These are phyloP conservation scores for Pluvialis apricaria DNA, from an alignment of 2,113 vertebrate genomes.

Conservation along the genomic window DNA sequence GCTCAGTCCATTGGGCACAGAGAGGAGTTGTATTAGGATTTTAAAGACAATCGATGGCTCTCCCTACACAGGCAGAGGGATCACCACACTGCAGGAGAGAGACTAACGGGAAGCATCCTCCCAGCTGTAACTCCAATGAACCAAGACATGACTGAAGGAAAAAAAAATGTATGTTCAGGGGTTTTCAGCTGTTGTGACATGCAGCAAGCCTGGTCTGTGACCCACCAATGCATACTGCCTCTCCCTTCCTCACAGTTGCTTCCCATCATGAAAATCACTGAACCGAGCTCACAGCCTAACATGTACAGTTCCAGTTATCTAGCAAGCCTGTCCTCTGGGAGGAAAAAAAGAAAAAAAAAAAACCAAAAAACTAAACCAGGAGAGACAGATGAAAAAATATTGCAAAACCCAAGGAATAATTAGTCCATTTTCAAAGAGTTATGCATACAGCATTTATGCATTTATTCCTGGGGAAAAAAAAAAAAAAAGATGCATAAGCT, in stretches of 20 bases:
- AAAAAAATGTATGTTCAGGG: not conserved
- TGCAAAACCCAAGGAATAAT: not conserved
- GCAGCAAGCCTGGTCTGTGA: not conserved
- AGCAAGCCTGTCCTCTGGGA: not conserved
- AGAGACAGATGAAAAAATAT: not conserved
- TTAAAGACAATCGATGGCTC: not conserved
- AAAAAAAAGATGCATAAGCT: not conserved
- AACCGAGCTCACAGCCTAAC: not conserved
- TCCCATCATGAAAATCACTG: not conserved
- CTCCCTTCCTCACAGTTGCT: not conserved
- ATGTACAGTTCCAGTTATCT: not conserved
- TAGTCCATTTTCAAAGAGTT: not conserved
- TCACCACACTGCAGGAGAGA: not conserved
- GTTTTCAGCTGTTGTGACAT: not conserved
- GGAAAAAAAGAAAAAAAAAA: fast-evolving
- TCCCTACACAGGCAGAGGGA: not conserved
- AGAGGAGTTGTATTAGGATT: not conserved
- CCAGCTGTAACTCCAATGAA: not conserved
- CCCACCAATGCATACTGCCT: not conserved
- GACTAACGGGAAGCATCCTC: not conserved
- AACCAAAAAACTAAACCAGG: not conserved
- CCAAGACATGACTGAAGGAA: not conserved
- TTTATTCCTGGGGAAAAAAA: fast-evolving
- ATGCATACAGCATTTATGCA: not conserved
- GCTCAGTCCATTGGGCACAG: not conserved